These are phyloP conservation scores for Leptonema lineaticorne DNA, from an alignment of 1,140 invertebrate species.

Conservation along the genomic window DNA sequence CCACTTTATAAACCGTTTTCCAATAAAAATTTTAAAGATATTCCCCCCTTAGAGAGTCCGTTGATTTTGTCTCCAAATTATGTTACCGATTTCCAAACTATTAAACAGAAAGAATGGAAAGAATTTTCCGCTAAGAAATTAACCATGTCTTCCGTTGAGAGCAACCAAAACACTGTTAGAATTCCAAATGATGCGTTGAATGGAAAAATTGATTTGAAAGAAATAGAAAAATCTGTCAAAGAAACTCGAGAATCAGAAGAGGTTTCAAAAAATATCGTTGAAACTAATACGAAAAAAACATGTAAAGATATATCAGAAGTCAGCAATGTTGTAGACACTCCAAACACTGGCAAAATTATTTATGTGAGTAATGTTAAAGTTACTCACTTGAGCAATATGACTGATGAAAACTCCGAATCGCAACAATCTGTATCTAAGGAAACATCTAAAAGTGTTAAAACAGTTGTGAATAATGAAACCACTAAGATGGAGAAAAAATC, in stretches of 20 bases:
- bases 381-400: no score
- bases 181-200: neutral
- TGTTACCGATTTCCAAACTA: constrained; percentile 43
- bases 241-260: constrained; percentile 42
- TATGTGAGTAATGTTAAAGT: no score
- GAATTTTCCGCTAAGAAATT: constrained; percentile 19
- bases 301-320: neutral
- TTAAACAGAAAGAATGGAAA: constrained; percentile 30
- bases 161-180: neutral
- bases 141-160: neutral
- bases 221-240: constrained; percentile 45
- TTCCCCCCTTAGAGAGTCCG: constrained; percentile 47
- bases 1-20: constrained; percentile 48
- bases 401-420: neutral
- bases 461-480: neutral
- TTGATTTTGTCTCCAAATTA: constrained; percentile 47
- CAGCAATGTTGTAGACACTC: neutral
- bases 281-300: neutral
- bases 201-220: constrained; percentile 44
- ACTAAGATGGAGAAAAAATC: neutral
- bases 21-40: constrained; percentile 43
- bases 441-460: neutral
- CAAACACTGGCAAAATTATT: neutral
- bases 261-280: constrained; percentile 43
- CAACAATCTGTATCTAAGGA: neutral